These are phyloP conservation scores for Euproctis similis DNA, from an alignment of 2,888 invertebrate genomes.

Conservation along the genomic window DNA sequence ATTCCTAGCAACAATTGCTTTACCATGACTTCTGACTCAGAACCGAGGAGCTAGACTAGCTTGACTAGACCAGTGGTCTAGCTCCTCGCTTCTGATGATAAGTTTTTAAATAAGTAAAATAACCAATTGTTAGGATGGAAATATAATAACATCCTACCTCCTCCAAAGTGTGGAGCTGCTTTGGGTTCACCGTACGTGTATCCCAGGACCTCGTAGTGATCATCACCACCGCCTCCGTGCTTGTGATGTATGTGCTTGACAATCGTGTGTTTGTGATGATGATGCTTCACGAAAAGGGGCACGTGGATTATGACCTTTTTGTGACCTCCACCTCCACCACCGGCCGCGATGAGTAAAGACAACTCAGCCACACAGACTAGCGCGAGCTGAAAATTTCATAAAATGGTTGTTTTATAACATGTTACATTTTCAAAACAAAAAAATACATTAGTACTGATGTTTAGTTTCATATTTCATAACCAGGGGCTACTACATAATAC, in stretches of 20 bases:
- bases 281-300: constrained; percentile 84
- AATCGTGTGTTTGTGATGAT: constrained; percentile 86
- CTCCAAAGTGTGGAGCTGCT: constrained; percentile 62
- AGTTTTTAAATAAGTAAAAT: no score
- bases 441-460: no score
- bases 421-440: no score
- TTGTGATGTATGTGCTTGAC: constrained; percentile 83
- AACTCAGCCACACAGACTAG: constrained; percentile 55
- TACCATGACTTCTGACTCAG: no score
- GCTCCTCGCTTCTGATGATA: no score
- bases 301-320: constrained; percentile 87
- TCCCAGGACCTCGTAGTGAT: constrained; percentile 81
- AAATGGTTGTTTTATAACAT: constrained; percentile 7
- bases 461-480: no score
- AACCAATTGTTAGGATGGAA: no score
- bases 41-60: no score
- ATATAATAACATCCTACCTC: constrained; percentile 36
- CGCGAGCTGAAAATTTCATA: constrained; percentile 42
- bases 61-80: no score
- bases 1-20: no score
- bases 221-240: constrained; percentile 73
- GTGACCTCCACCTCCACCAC: constrained; percentile 74
- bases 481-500: no score
- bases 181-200: constrained; percentile 80
- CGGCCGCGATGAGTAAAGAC: constrained; percentile 47